Percentiles rank a stretch among this genome's conserved stretches.
phyloP scores from a whole-genome alignment of 2,113 vertebrate species.

The Corythaeola cristata region DNA sequence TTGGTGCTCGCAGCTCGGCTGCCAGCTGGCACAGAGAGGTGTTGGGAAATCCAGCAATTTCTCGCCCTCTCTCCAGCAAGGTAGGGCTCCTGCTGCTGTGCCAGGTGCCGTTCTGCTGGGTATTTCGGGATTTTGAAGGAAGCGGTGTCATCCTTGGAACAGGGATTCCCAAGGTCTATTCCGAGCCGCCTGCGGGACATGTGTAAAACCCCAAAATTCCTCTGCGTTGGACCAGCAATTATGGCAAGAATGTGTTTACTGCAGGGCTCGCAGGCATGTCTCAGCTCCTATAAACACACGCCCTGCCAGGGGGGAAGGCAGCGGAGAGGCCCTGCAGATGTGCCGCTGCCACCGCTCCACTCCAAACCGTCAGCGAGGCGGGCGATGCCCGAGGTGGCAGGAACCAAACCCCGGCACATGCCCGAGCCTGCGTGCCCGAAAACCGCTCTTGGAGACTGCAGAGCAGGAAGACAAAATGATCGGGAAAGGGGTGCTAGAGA shows the following conservation, averaged over 20 bases:
- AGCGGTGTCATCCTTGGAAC: not conserved
- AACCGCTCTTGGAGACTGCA: accelerated
- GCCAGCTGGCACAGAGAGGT: constrained; percentile 8
- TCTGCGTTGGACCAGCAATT: not conserved
- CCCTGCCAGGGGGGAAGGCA: not conserved
- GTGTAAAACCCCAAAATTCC: constrained; percentile 36
- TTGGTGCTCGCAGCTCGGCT: not conserved
- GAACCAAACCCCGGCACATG: not conserved
- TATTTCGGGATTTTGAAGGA: constrained; percentile 22
- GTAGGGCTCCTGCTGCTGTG: not conserved
- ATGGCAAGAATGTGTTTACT: constrained; percentile 44
- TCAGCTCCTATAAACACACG: constrained; percentile 3
- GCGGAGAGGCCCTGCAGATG: not conserved
- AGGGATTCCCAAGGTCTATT: constrained; percentile 47
- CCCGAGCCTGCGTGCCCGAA: not conserved
- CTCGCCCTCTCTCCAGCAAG: not conserved
- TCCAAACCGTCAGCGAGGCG: not conserved
- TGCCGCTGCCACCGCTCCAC: not conserved
- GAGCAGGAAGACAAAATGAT: not conserved
- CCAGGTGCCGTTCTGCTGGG: not conserved
- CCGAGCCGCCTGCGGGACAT: not conserved
- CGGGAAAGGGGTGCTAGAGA: not conserved
- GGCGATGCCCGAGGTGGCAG: not conserved
- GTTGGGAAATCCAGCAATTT: not conserved
- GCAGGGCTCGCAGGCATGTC: constrained; percentile 36